Percentiles rank a stretch among this genome's conserved stretches.
phyloP scores from a whole-genome alignment of 2,888 invertebrate genomes.

The Dicycla oo region DNA sequence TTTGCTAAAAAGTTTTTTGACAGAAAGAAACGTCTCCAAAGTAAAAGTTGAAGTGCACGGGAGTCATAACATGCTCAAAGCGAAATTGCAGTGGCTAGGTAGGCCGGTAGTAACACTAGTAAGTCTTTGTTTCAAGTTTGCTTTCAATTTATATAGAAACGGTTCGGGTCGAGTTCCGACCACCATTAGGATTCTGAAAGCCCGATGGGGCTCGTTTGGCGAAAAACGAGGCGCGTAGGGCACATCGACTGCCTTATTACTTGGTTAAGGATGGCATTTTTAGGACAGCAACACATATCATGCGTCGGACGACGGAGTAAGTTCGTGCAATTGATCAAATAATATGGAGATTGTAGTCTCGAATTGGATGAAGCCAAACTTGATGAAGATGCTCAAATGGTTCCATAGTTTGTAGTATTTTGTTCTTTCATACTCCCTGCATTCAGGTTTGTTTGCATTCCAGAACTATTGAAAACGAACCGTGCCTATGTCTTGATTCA shows the following conservation, averaged over 20 bases:
- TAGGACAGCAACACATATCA: constrained; percentile 58
- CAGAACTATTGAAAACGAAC: constrained; percentile 22
- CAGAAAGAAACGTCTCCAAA: not conserved
- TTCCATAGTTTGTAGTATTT: not conserved
- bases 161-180: constrained; percentile 68
- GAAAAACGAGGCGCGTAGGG: constrained; percentile 76
- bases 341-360: constrained; percentile 18
- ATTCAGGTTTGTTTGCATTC: constrained; percentile 19
- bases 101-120: constrained; percentile 14
- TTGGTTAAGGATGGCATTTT: constrained; percentile 62
- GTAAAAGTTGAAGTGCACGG: constrained; percentile 8
- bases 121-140: constrained; percentile 61
- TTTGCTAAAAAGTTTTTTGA: too few species aligned
- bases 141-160: constrained; percentile 62
- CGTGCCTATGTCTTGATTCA: constrained; percentile 39
- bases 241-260: constrained; percentile 74
- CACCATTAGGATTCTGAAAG: constrained; percentile 71
- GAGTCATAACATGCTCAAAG: constrained; percentile 18
- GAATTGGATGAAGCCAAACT: not conserved
- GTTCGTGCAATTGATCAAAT: constrained; percentile 35
- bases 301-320: constrained; percentile 33
- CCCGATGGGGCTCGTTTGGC: constrained; percentile 79
- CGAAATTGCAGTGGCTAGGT: constrained; percentile 39
- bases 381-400: not conserved
- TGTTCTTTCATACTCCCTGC: not conserved